phyloP scores from a whole-genome alignment of 2,888 invertebrate genomes.

The Pachymerium ferrugineum region DNA sequence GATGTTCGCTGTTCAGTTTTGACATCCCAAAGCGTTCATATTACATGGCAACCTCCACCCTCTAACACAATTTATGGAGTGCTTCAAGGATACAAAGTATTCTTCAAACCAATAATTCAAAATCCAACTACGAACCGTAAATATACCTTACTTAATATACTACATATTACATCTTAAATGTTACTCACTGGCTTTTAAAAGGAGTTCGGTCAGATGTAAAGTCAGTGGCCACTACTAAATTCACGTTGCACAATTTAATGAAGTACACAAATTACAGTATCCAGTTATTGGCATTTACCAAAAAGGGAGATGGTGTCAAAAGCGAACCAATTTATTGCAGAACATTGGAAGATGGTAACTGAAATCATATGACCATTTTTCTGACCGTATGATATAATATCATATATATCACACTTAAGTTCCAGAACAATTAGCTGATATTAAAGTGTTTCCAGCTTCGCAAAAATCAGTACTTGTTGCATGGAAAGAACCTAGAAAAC shows the following conservation, averaged over 20 bases:
- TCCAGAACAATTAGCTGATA: neutral
- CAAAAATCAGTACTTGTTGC: neutral
- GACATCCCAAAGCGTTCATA: constrained; percentile 44
- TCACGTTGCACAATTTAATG: constrained; percentile 39
- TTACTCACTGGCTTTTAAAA: too few species aligned
- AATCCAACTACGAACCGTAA: neutral
- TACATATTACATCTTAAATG: too few species aligned
- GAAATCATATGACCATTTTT: too few species aligned
- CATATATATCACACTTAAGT: constrained; percentile 36
- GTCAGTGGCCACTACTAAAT: neutral
- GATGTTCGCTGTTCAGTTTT: constrained; percentile 44
- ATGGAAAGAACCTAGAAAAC: neutral
- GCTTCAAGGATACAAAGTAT: constrained; percentile 47
- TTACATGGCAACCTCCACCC: constrained; percentile 47
- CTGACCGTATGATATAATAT: too few species aligned
- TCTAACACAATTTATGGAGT: constrained; percentile 47
- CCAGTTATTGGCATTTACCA: constrained; percentile 47
- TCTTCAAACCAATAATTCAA: constrained; percentile 41
- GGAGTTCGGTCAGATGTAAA: constrained; percentile 39
- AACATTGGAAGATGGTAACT: constrained; percentile 40
- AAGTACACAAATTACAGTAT: constrained; percentile 48
- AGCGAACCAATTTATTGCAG: constrained; percentile 44
- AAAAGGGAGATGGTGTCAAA: constrained; percentile 47
- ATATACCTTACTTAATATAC: too few species aligned
- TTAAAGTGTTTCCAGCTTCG: constrained; percentile 5